Percentiles rank a stretch among this genome's conserved stretches.
Evolutionary conservation across 30 jellyfish, hydroid and myxozoan genomes (phyloP).

Genomic region (Mastigias papua): DNA sequence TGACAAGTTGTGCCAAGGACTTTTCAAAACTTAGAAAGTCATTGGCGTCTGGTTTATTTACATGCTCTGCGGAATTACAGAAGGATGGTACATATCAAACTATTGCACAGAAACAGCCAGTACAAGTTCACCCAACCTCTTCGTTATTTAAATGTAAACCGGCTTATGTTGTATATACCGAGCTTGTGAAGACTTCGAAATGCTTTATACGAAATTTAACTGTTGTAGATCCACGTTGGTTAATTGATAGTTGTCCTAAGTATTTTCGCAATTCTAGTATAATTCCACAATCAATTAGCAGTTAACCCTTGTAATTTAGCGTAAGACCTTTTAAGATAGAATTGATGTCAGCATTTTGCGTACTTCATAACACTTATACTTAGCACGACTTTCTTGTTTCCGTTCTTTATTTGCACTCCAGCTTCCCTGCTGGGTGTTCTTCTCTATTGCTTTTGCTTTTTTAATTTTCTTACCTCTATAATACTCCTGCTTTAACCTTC

Average conservation of each 20-base stretch:
- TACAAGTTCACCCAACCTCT: slow-evolving; percentile 94
- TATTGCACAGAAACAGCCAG: slow-evolving; percentile 81
- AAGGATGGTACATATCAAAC: slow-evolving; percentile 91
- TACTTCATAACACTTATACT: no score
- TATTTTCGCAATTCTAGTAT: slow-evolving; percentile 62
- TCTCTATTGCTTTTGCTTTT: no score
- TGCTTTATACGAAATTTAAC: slow-evolving; percentile 86
- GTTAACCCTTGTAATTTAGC: no score
- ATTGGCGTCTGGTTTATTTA: slow-evolving; percentile 83
- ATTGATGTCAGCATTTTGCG: no score
- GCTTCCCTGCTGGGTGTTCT: no score
- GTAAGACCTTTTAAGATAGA: no score
- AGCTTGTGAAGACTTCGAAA: slow-evolving; percentile 90
- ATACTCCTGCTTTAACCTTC: no score
- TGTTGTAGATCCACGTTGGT: slow-evolving; percentile 95
- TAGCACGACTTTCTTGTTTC: no score
- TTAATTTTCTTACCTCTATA: no score
- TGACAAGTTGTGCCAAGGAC: slow-evolving; percentile 85
- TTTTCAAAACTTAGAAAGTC: slow-evolving; percentile 71
- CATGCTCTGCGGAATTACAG: slow-evolving; percentile 92
- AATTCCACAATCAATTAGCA: slow-evolving; percentile 67
- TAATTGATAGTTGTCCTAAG: slow-evolving; percentile 82
- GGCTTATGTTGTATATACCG: slow-evolving; percentile 82
- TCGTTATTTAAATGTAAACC: slow-evolving; percentile 82
- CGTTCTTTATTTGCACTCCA: no score